Evolutionary conservation across 1,140 invertebrate species (phyloP), one percentile per base, ranked within the genome.

Genomic region (Dinoponera quadriceps): DNA sequence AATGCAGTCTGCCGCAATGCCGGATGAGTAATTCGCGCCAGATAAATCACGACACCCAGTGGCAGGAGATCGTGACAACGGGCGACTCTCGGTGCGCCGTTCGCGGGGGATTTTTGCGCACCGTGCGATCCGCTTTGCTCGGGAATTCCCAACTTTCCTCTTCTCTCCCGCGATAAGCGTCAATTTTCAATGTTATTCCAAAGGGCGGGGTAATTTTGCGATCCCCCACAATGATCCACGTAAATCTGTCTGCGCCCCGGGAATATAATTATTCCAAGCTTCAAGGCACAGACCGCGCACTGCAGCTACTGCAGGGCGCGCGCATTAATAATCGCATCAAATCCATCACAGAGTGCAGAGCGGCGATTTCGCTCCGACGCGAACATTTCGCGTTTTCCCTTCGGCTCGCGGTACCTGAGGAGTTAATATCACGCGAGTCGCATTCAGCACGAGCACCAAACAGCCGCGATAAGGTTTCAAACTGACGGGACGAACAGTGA

Each of bases 401-500:
- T 49, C 18, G 25, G 22, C 38, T 33, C 5, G 29, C 33, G 33
- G 33, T 13, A 18, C 63, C 27, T 9, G 7, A 63, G 20, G 4
- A 63, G 25, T 75, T 63, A 75, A 73, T n/a, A 51, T 77, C 18
- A 68, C 13, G 65, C 20, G 3, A 3, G 27, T 75, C 14, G 44
- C 16, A 80, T 69, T 57, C n/a, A n/a, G 65, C 11, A 9, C 2
- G 33, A 71, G 54, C n/a, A 29, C 20, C 51, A 3, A 66, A 29
- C 14, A 38, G 60, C 29, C 62, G 27, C 13, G 54, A 80, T 80
- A 80, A 80, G 18, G 3, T 80, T 80, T 69, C 54, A 29, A 71
- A 38, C 54, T 57, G 68, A 71, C 51, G 20, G 65, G 29, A 77
- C 48, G 60, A 80, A 80, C 55, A 44, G 29, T 27, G 22, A 13